These are phyloP conservation scores for Anthoscopus minutus DNA, from an alignment of 2,113 vertebrate species.

Conservation along the genomic window DNA sequence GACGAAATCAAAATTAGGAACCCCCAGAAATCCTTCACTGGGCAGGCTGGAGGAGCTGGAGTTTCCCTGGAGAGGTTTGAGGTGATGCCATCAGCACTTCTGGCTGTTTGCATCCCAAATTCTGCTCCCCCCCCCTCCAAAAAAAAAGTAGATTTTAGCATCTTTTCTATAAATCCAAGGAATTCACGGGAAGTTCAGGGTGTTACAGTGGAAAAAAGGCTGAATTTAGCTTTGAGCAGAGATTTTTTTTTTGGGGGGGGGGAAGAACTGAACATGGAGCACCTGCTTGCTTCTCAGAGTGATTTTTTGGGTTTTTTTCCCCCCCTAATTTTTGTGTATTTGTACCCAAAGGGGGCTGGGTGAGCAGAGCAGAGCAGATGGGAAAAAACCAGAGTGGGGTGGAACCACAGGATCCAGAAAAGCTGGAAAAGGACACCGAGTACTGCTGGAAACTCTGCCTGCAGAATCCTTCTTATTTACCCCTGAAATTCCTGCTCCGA, in stretches of 20 bases:
- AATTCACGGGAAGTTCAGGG: rapidly evolving
- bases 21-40: rapidly evolving
- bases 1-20: rapidly evolving
- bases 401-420: not conserved
- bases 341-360: too few species aligned
- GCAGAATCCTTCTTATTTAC: rapidly evolving
- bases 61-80: not conserved
- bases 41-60: not conserved
- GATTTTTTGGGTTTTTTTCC: not conserved
- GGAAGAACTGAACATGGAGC: not conserved
- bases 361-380: not conserved
- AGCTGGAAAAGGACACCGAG: not conserved
- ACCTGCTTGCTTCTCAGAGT: not conserved
- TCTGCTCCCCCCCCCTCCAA: too few species aligned
- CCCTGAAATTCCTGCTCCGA: not conserved
- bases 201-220: not conserved
- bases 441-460: rapidly evolving
- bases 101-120: not conserved
- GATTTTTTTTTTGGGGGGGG: not conserved
- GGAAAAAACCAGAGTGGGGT: not conserved
- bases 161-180: not conserved
- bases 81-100: not conserved
- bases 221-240: not conserved
- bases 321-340: rapidly evolving
- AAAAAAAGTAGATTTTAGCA: not conserved